Conservation (phyloP, 2,797 vertebrate species). For the Xyrichtys novacula region DNA sequence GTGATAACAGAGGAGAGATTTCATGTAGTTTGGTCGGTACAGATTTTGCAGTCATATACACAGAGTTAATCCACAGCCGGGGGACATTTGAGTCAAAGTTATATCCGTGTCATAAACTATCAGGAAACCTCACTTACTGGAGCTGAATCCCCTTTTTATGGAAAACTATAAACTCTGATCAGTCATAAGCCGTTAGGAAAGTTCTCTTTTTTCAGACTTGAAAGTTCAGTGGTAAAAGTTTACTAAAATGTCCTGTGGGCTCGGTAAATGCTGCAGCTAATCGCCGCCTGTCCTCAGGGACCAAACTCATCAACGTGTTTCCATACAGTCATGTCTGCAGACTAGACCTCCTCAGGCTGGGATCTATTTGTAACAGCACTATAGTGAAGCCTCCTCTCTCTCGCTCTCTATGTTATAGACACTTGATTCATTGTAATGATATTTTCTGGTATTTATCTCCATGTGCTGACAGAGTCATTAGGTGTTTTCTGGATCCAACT, state of each 20-base stretch:
- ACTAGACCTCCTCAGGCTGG: conserved; percentile 29
- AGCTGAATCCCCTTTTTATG: background rate
- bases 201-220: background rate
- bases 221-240: background rate
- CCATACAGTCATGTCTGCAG: conserved; percentile 50
- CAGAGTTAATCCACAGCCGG: background rate
- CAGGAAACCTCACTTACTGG: background rate
- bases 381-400: conserved; percentile 4
- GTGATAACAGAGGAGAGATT: too few species aligned
- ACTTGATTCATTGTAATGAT: background rate
- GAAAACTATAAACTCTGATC: background rate
- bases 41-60: too few species aligned
- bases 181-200: background rate
- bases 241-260: conserved; percentile 36
- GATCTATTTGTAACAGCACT: conserved; percentile 34
- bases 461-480: conserved; percentile 3
- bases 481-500: background rate
- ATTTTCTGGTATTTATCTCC: background rate
- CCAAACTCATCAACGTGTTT: conserved; percentile 37
- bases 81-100: background rate
- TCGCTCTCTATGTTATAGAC: background rate
- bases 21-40: too few species aligned
- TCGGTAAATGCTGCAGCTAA: conserved; percentile 31
- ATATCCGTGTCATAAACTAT: too few species aligned
- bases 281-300: conserved; percentile 24